Conservation (phyloP, 2,797 vertebrate genomes). For the Mus caroli region DNA sequence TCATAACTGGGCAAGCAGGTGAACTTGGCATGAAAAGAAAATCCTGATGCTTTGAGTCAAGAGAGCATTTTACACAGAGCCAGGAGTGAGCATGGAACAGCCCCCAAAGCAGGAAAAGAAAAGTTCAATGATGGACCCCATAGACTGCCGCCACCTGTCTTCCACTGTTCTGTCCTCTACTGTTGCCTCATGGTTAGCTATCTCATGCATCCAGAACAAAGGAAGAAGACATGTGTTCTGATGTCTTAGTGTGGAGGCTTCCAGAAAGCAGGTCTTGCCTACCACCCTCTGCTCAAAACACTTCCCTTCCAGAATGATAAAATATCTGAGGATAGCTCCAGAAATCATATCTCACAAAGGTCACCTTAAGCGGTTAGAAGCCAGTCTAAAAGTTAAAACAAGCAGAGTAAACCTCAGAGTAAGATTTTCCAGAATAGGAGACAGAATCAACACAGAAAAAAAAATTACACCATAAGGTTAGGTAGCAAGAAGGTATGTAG, state of each 20-base stretch:
- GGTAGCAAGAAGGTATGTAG: accelerated
- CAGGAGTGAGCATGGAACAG: not conserved
- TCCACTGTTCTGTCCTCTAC: accelerated
- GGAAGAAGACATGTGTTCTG: accelerated
- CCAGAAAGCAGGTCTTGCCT: not conserved
- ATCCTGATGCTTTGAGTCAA: not conserved
- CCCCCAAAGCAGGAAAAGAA: accelerated
- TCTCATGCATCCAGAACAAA: accelerated
- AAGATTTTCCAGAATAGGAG: not conserved
- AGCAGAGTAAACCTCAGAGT: not conserved
- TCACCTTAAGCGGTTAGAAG: not conserved
- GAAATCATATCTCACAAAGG: accelerated
- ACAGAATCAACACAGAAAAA: not conserved
- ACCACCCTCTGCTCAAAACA: accelerated
- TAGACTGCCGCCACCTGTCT: accelerated
- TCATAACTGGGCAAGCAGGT: not conserved
- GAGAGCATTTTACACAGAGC: not conserved
- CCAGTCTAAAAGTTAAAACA: not conserved
- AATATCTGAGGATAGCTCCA: not conserved
- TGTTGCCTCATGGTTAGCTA: accelerated
- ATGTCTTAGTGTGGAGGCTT: accelerated
- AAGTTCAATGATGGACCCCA: accelerated
- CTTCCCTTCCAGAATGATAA: not conserved
- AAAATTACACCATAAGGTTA: not conserved
- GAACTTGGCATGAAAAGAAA: not conserved